Conservation (phyloP, 2,888 invertebrate genomes). For the Aelia acuminata region DNA sequence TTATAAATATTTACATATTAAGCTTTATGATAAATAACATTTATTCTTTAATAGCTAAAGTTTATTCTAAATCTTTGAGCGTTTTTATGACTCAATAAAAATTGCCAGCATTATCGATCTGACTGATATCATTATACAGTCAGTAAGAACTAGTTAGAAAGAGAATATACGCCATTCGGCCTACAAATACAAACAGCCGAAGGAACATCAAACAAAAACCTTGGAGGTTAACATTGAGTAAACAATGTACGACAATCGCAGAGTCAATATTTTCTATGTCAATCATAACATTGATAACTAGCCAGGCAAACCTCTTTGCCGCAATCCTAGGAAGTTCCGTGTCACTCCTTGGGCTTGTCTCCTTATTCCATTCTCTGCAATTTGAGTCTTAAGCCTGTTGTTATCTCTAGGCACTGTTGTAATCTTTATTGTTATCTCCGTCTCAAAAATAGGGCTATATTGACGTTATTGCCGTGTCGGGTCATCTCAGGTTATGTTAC, state of each 20-base stretch:
- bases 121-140: neutral
- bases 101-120: neutral
- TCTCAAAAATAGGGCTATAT: conserved; percentile 21
- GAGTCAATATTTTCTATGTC: conserved; percentile 56
- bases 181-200: conserved; percentile 51
- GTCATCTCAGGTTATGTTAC: neutral
- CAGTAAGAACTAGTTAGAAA: conserved; percentile 2
- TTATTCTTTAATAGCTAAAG: too few species aligned
- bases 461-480: neutral
- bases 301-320: conserved; percentile 41
- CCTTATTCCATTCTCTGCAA: neutral
- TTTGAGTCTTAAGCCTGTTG: neutral
- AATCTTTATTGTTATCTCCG: neutral
- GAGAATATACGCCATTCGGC: neutral
- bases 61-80: too few species aligned
- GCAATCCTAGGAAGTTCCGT: conserved; percentile 9
- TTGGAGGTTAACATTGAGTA: conserved; percentile 20
- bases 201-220: conserved; percentile 54
- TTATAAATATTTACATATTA: too few species aligned
- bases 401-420: conserved; percentile 15
- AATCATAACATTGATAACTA: conserved; percentile 58
- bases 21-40: too few species aligned
- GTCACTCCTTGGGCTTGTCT: neutral
- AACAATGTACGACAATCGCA: conserved; percentile 55
- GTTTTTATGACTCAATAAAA: neutral